phyloP scores from a whole-genome alignment of 2,113 vertebrate species.

The Phyllostomus discolor region DNA sequence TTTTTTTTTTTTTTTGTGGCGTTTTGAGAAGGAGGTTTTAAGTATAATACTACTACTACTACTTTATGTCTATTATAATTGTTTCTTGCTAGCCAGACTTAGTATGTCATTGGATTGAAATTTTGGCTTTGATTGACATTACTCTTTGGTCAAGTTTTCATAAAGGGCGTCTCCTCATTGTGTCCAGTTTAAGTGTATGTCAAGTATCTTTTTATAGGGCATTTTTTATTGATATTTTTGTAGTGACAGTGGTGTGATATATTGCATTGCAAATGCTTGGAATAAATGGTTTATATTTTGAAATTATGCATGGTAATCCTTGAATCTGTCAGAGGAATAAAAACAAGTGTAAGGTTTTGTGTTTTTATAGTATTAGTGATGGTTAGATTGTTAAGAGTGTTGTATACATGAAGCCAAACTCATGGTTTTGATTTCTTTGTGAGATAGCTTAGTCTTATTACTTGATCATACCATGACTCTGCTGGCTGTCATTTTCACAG shows the following conservation, averaged over 20 bases:
- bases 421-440: not conserved
- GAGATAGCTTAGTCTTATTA: not conserved
- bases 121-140: conserved; percentile 19
- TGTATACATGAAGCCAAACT: not conserved
- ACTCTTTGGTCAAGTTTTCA: not conserved
- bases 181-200: not conserved
- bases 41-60: not conserved
- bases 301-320: not conserved
- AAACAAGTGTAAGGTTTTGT: not conserved
- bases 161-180: conserved; percentile 34
- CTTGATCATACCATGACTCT: not conserved
- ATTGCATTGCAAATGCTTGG: not conserved
- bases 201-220: not conserved
- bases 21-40: not conserved
- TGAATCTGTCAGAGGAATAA: not conserved
- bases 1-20: not conserved
- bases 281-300: conserved; percentile 20
- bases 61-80: conserved; percentile 7
- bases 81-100: conserved; percentile 22
- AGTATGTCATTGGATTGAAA: conserved; percentile 29
- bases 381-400: not conserved
- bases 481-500: not conserved
- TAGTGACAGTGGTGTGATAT: not conserved
- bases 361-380: not conserved
- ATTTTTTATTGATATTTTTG: not conserved